These are phyloP conservation scores for Florisuga fusca DNA, from an alignment of 2,797 vertebrate species.

Conservation along the genomic window DNA sequence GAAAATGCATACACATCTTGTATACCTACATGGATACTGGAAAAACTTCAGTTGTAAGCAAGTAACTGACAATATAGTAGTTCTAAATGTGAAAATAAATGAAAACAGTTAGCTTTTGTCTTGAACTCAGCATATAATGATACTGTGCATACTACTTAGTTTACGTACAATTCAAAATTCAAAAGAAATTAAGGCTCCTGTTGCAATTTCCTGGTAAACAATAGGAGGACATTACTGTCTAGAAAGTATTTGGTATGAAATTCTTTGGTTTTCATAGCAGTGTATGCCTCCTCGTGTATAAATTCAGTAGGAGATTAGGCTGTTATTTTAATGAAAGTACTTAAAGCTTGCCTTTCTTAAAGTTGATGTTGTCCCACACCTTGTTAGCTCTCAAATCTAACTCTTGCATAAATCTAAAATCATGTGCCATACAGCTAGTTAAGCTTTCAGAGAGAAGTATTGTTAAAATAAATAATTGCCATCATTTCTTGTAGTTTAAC, in stretches of 20 bases:
- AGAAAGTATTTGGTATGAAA: not conserved
- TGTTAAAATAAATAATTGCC: not conserved
- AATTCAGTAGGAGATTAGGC: not conserved
- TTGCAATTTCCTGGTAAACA: not conserved
- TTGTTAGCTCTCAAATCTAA: not conserved
- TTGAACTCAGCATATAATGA: not conserved
- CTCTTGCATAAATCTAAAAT: not conserved
- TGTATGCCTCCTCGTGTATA: not conserved
- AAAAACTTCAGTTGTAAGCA: not conserved
- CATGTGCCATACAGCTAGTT: accelerated
- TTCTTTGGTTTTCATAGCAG: not conserved
- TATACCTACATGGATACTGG: not conserved
- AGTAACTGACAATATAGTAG: not conserved
- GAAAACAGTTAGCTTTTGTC: not conserved
- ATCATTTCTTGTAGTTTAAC: not conserved
- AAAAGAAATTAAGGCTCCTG: not conserved
- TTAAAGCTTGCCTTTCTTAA: not conserved
- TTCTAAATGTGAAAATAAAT: not conserved
- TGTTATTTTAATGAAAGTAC: not conserved
- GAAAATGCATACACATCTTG: not conserved
- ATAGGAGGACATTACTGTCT: not conserved
- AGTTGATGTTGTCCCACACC: not conserved
- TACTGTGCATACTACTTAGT: not conserved
- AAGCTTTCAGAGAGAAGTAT: not conserved
- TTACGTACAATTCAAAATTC: not conserved